Percentiles rank a stretch among this genome's conserved stretches.
Conservation (phyloP, 2,888 invertebrate genomes). For the Trichacis sp. region DNA sequence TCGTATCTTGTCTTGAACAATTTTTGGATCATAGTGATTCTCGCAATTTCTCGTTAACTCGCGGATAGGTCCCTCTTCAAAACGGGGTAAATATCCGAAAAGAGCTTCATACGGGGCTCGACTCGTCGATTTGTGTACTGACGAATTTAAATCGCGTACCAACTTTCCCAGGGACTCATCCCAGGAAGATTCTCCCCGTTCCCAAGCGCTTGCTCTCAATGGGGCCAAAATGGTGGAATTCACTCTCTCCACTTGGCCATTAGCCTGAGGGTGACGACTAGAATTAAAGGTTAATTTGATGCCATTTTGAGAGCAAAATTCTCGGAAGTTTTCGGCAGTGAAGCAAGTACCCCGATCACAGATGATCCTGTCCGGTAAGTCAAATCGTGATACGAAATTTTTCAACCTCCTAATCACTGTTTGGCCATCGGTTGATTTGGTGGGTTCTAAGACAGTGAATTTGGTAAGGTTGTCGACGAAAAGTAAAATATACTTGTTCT, state of each 20-base stretch:
- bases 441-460: conserved; percentile 28
- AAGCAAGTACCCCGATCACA: conserved; percentile 28
- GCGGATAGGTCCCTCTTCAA: conserved; percentile 13
- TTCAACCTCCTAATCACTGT: conserved; percentile 17
- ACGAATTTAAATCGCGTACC: no score
- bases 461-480: conserved; percentile 40
- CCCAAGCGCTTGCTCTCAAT: background rate
- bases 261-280: conserved; percentile 28
- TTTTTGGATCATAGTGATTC: background rate
- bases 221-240: conserved; percentile 25
- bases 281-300: conserved; percentile 26
- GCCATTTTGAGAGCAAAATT: conserved; percentile 14
- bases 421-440: conserved; percentile 16
- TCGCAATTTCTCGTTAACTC: conserved; percentile 11
- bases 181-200: conserved; percentile 10
- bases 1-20: background rate
- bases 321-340: conserved; percentile 14
- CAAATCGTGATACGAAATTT: conserved; percentile 21
- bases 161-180: conserved; percentile 6
- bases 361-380: conserved; percentile 21
- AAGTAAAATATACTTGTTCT: conserved; percentile 30
- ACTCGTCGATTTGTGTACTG: no score
- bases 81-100: conserved; percentile 25
- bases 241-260: conserved; percentile 26
- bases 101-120: conserved; percentile 6